Base-by-base conservation (phyloP, 2,888 invertebrate genomes). In the Eupsilia transversa region DNA sequence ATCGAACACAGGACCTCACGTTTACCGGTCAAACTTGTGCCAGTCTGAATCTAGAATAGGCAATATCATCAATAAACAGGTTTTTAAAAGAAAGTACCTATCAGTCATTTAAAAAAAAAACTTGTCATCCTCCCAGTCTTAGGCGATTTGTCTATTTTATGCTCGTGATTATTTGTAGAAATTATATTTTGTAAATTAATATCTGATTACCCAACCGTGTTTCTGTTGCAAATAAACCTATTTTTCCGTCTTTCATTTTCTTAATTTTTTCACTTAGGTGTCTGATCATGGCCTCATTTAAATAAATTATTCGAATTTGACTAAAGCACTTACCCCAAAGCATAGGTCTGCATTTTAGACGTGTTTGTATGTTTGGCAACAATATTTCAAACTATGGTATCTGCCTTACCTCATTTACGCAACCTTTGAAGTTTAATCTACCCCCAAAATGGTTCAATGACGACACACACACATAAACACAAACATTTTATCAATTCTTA, bases 401-500 rank as follows among this genome's bases (percentile, higher is more conserved):
- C 52, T 56, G 1, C 4, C 3, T 10, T 66, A 41, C 46, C 12
- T 57, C 49, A 56, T 41, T 41, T 20, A 33, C 5, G 4, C 30
- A n/a, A 14, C 33, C 10, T 20, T 46, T n/a, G 6, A 77, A 60
- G 27, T 38, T 43, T 33, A 33, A 38, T 33, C n/a, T 33, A 38
- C 35, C 64, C 14, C n/a, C 3, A 33, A 59, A 23, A 65, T 12
- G 72, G 57, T 72, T 63, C 43, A 81, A 46, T 77, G 38, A 59
- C 41, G 60, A 67, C 56, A 46, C n/a, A 35, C 60, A 43, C 69
- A 68, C 67, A n/a, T 17, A 23, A 27, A 33, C 7, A 23, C 27
- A 56, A 33, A n/a, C 43, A 27, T 41, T 23, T 60, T 78, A 82
- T 82, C 77, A 43, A 27, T 33, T 35, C 82, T 79, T 79, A 79